Evolutionary conservation across 2,797 vertebrate species (phyloP).

Genomic region (Sebastes reedi): DNA sequence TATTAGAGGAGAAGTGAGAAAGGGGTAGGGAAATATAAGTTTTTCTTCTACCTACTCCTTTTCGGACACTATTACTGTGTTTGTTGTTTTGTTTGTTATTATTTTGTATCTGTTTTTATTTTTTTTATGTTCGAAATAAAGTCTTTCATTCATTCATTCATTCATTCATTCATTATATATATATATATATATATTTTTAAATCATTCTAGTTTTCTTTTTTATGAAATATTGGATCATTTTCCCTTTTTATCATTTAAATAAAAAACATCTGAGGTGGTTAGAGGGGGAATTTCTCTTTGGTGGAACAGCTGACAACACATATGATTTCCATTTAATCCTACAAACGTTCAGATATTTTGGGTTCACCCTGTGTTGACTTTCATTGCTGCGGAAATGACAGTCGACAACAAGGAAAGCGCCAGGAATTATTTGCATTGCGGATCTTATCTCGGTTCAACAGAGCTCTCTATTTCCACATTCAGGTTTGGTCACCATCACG

Average conservation of each 20-base stretch:
- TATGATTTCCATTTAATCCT: not conserved
- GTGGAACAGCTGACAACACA: not conserved
- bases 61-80: too few relatives aligned
- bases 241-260: not conserved
- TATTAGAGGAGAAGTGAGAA: too few relatives aligned
- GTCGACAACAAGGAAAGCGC: not conserved
- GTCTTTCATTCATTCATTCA: too few relatives aligned
- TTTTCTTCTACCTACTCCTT: too few relatives aligned
- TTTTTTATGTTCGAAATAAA: too few relatives aligned
- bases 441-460: not conserved
- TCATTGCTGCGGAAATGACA: not conserved
- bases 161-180: not conserved
- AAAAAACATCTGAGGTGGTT: not conserved
- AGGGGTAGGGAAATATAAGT: too few relatives aligned
- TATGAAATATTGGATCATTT: not conserved
- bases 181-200: too few relatives aligned
- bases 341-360: not conserved
- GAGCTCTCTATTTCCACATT: not conserved
- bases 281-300: not conserved
- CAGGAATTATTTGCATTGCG: conserved; percentile 19
- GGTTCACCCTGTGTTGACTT: not conserved
- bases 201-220: not conserved
- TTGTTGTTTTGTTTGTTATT: too few relatives aligned
- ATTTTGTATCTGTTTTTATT: too few relatives aligned
- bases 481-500: not conserved